Conservation (phyloP, 2,797 vertebrate genomes). For the Leptoclinus maculatus region DNA sequence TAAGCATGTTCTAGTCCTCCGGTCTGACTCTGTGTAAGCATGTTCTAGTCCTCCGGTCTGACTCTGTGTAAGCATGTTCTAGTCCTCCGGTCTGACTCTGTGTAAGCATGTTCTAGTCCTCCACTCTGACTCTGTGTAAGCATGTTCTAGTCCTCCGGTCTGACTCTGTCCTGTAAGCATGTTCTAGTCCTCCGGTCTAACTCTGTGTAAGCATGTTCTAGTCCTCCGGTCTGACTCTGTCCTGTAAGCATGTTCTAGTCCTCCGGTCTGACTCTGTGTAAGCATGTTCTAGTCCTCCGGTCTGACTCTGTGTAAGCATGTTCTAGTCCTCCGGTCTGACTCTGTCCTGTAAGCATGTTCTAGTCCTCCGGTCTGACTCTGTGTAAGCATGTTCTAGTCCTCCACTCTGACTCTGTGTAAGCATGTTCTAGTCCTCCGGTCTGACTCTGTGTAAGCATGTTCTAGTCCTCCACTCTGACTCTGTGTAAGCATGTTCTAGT, state of each 20-base stretch:
- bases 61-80: constrained; percentile 46
- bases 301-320: constrained; percentile 42
- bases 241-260: constrained; percentile 51
- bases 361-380: constrained; percentile 9
- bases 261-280: constrained; percentile 32
- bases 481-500: constrained; percentile 48
- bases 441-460: constrained; percentile 41
- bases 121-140: constrained; percentile 41
- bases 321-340: constrained; percentile 23
- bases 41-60: constrained; percentile 26
- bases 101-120: constrained; percentile 52
- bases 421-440: constrained; percentile 45
- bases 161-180: constrained; percentile 47
- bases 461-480: constrained; percentile 24
- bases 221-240: constrained; percentile 22
- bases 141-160: constrained; percentile 36
- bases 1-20: constrained; percentile 49
- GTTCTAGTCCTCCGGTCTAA: constrained; percentile 26
- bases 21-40: constrained; percentile 44
- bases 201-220: constrained; percentile 47
- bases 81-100: constrained; percentile 11
- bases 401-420: constrained; percentile 36
- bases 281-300: constrained; percentile 47
- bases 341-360: constrained; percentile 52
- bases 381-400: constrained; percentile 50